Evolutionary conservation across 2,113 vertebrate species (phyloP).

Genomic region (Nannospalax galili): DNA sequence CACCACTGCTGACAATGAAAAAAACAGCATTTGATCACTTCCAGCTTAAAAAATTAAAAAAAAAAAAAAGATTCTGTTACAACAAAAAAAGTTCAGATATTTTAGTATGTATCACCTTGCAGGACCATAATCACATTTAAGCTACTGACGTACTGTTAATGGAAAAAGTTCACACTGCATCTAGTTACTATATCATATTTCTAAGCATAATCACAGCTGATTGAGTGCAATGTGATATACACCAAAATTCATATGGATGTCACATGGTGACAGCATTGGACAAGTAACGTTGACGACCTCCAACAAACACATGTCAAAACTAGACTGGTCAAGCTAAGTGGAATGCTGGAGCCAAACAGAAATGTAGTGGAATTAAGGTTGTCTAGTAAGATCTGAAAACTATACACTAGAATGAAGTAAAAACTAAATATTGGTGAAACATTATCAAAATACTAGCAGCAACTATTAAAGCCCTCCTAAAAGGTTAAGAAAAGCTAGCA

Average conservation of each 20-base stretch:
- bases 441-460: constrained; percentile 77
- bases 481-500: constrained; percentile 77
- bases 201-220: constrained; percentile 88
- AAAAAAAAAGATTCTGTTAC: constrained; percentile 86
- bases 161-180: constrained; percentile 84
- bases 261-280: constrained; percentile 96
- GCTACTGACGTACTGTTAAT: constrained; percentile 83
- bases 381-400: constrained; percentile 83
- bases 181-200: constrained; percentile 85
- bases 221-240: constrained; percentile 87
- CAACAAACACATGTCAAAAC: constrained; percentile 83
- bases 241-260: constrained; percentile 89
- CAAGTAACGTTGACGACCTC: constrained; percentile 86
- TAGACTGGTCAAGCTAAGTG: constrained; percentile 78
- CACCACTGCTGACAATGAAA: constrained; percentile 87
- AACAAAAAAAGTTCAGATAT: constrained; percentile 83
- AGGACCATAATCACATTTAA: constrained; percentile 87
- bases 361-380: constrained; percentile 88
- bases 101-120: constrained; percentile 86
- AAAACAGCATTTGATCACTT: constrained; percentile 86
- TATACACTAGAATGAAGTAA: constrained; percentile 68
- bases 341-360: constrained; percentile 87
- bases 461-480: constrained; percentile 81
- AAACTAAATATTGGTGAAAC: constrained; percentile 82
- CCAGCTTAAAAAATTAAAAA: constrained; percentile 85